A percentile compares a stretch with the other conserved stretches of the same genome.
Evolutionary conservation across 2,113 vertebrate genomes (phyloP).

Genomic region (Malaclemys terrapin): DNA sequence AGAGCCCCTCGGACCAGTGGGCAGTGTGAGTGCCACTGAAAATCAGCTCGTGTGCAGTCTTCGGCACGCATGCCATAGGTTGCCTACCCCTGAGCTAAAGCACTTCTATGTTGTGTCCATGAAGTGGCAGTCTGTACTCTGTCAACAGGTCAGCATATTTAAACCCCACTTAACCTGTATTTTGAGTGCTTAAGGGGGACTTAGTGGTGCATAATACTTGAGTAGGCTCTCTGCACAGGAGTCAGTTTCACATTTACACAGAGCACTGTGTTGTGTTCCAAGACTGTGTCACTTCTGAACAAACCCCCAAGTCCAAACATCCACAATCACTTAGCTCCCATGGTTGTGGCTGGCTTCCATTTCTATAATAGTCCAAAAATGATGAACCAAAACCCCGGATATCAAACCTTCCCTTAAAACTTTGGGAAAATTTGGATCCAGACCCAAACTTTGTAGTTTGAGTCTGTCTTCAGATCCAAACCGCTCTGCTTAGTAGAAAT

Average conservation of each 20-base stretch:
- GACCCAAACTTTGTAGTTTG: background rate
- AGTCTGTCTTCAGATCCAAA: constrained; percentile 23
- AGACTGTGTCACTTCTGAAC: background rate
- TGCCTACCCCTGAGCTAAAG: background rate
- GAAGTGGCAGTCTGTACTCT: background rate
- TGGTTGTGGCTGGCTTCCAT: background rate
- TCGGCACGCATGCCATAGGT: too few relatives aligned
- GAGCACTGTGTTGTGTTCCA: background rate
- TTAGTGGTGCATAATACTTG: background rate
- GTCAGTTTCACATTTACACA: background rate
- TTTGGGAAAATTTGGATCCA: background rate
- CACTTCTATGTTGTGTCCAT: background rate
- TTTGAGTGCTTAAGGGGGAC: background rate
- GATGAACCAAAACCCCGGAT: background rate
- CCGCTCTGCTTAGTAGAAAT: constrained; percentile 2
- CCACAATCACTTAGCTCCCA: background rate
- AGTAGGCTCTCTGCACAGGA: background rate
- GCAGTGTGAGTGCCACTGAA: too few relatives aligned
- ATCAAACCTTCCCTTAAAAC: background rate
- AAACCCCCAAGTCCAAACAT: background rate
- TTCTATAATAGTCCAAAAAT: background rate
- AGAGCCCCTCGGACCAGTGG: too few relatives aligned
- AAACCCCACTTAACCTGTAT: background rate
- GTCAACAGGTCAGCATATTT: background rate
- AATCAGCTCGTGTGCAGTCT: too few relatives aligned